Conservation (phyloP, 92 coral and sea anemone species). For the Paragorgia papillata region DNA sequence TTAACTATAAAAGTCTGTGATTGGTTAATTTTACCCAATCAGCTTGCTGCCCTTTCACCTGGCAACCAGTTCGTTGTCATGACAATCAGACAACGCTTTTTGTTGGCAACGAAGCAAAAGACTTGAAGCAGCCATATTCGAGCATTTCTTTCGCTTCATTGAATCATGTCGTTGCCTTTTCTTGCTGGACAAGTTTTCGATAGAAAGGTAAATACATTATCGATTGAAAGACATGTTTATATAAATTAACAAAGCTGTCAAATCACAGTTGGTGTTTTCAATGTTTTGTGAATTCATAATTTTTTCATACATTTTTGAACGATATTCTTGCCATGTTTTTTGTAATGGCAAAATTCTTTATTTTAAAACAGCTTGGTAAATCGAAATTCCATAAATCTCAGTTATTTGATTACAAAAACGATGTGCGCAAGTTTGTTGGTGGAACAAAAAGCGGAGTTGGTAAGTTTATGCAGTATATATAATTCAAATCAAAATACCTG, state of each 20-base stretch:
- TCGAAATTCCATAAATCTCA: slow-evolving; percentile 94
- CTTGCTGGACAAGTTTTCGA: slow-evolving; percentile 97
- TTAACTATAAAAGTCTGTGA: background rate
- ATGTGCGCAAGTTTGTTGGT: slow-evolving; percentile 91
- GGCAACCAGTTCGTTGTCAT: slow-evolving; percentile 33
- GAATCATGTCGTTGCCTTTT: slow-evolving; percentile 90
- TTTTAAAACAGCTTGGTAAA: slow-evolving; percentile 78
- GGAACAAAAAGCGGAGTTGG: slow-evolving; percentile 94
- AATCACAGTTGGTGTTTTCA: slow-evolving; percentile 20
- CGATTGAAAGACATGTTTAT: background rate
- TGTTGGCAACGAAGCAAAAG: slow-evolving; percentile 18
- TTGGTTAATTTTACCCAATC: slow-evolving; percentile 25
- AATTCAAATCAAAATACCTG: background rate
- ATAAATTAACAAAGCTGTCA: background rate
- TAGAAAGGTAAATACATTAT: slow-evolving; percentile 68
- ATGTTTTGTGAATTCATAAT: background rate
- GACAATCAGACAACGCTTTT: slow-evolving; percentile 35
- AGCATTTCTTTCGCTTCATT: background rate
- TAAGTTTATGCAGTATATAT: slow-evolving; percentile 50
- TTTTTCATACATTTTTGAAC: slow-evolving; percentile 9
- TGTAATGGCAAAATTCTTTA: background rate
- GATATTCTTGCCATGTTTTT: background rate
- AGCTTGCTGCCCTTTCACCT: slow-evolving; percentile 9
- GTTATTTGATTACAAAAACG: slow-evolving; percentile 93
- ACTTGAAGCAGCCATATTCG: background rate